Conservation (phyloP, 1,140 invertebrate species). For the Ostrea denselamellosa region DNA sequence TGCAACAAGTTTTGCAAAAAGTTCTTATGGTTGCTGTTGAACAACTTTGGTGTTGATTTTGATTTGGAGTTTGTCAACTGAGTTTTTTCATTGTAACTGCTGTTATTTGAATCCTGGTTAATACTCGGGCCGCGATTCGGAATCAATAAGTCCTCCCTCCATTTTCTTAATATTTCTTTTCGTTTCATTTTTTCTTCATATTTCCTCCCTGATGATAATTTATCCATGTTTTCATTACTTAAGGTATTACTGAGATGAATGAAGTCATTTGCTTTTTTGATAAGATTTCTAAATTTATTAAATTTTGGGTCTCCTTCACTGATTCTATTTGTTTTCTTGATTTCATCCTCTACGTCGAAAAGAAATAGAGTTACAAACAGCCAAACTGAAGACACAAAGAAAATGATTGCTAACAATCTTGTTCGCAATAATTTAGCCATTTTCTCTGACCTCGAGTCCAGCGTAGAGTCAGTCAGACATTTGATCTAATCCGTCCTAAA, state of each 20-base stretch:
- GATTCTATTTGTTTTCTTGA: background rate
- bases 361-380: conserved; percentile 13
- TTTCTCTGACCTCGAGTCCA: background rate
- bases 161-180: background rate
- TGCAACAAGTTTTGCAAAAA: background rate
- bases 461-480: background rate
- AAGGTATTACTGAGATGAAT: background rate
- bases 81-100: background rate
- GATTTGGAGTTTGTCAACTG: background rate
- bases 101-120: background rate
- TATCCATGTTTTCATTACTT: background rate
- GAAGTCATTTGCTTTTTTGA: background rate
- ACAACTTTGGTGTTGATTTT: background rate
- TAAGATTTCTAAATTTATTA: background rate
- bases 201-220: background rate
- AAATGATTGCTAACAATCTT: background rate
- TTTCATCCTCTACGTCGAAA: conserved; percentile 2
- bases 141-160: background rate
- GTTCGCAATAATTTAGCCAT: background rate
- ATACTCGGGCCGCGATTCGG: background rate
- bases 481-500: background rate
- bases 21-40: background rate
- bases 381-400: conserved; percentile 3
- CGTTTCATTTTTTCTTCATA: background rate
- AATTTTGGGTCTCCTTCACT: background rate